phyloP scores from a whole-genome alignment of 2,888 invertebrate species.

The Exocentrus adspersus region DNA sequence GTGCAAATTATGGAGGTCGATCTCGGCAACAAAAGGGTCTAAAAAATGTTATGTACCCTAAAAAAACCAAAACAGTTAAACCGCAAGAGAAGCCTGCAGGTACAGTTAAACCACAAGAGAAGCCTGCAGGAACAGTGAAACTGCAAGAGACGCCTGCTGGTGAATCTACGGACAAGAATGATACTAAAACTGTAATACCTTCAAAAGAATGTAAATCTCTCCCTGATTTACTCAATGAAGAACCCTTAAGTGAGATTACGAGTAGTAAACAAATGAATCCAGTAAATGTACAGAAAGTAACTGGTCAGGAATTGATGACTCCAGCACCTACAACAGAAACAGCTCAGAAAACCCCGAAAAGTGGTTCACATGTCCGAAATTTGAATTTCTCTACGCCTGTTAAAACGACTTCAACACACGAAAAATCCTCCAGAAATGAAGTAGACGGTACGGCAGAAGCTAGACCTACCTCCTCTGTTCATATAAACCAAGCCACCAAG shows the following conservation, averaged over 20 bases:
- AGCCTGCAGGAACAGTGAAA: too few relatives aligned
- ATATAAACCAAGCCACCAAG: constrained; percentile 34
- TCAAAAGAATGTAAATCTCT: not conserved
- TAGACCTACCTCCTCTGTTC: constrained; percentile 15
- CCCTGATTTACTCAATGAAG: not conserved
- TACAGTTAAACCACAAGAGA: not conserved
- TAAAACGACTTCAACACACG: constrained; percentile 38
- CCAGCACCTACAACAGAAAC: constrained; percentile 23
- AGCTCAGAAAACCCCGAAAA: constrained; percentile 43
- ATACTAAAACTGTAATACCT: not conserved
- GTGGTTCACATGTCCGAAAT: constrained; percentile 53
- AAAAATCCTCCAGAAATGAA: constrained; percentile 17
- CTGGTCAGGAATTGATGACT: not conserved
- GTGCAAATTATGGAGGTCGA: not conserved
- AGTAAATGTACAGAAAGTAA: too few relatives aligned
- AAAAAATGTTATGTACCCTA: constrained; percentile 35
- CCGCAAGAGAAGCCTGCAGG: not conserved
- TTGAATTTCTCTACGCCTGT: constrained; percentile 54
- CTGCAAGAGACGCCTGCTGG: too few relatives aligned
- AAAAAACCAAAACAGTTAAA: not conserved
- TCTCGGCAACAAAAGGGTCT: constrained; percentile 22
- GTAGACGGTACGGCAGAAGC: not conserved
- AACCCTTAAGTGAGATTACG: not conserved
- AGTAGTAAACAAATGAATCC: not conserved
- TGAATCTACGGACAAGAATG: too few relatives aligned